Evolutionary conservation across 2,888 invertebrate species (phyloP).

Genomic region (Panopea generosa): DNA sequence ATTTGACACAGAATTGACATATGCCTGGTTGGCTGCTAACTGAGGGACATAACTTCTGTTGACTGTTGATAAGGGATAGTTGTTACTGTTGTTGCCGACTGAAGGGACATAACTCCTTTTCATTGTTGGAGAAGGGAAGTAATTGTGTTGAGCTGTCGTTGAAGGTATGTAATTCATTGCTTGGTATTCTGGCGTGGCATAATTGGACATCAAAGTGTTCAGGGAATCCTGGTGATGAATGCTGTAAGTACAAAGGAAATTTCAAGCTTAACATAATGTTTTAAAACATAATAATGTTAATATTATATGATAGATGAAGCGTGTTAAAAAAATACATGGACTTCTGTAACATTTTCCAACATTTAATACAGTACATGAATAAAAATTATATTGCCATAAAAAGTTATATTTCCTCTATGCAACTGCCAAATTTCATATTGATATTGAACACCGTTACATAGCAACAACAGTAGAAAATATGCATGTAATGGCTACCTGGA

Average conservation of each 20-base stretch:
- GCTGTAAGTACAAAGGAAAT: conserved; percentile 18
- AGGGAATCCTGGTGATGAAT: conserved; percentile 34
- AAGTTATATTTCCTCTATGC: too few relatives aligned
- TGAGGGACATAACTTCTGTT: conserved; percentile 7
- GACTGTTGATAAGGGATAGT: neutral
- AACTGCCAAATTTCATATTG: too few relatives aligned
- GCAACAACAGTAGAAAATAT: too few relatives aligned
- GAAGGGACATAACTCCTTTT: neutral
- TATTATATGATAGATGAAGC: too few relatives aligned
- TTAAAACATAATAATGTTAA: too few relatives aligned
- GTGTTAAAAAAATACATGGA: neutral
- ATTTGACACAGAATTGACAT: neutral
- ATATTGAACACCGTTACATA: too few relatives aligned
- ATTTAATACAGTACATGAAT: too few relatives aligned
- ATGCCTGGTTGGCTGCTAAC: neutral
- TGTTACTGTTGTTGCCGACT: neutral
- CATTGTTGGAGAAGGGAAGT: neutral
- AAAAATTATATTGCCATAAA: too few relatives aligned
- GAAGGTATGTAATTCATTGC: conserved; percentile 4
- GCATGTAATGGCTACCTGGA: too few relatives aligned
- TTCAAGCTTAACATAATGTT: neutral
- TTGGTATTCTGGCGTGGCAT: neutral
- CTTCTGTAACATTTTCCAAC: too few relatives aligned
- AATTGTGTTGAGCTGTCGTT: neutral
- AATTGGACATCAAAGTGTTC: neutral